Conservation (phyloP, 2,113 vertebrate species). For the Xenopus laevis region DNA sequence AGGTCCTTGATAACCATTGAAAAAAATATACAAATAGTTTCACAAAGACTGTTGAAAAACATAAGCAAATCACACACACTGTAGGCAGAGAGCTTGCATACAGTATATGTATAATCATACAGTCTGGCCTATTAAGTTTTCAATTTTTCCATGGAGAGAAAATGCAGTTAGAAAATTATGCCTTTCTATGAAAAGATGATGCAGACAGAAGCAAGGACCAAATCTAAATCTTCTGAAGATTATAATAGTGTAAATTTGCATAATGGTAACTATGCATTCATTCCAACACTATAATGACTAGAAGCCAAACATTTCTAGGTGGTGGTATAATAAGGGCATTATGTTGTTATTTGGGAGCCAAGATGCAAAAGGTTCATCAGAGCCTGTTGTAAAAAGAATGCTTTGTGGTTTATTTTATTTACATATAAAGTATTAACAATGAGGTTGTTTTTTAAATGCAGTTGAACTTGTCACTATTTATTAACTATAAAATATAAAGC, state of each 20-base stretch:
- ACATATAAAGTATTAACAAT: constrained; percentile 43
- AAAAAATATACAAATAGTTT: too few relatives aligned
- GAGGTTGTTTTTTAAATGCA: constrained; percentile 26
- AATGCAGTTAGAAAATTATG: too few relatives aligned
- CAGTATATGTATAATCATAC: too few relatives aligned
- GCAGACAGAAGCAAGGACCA: constrained; percentile 2
- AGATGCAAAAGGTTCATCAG: constrained; percentile 6
- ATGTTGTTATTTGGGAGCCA: constrained; percentile 18
- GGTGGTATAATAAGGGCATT: constrained; percentile 24
- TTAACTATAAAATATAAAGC: constrained; percentile 39
- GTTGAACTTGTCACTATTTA: constrained; percentile 35
- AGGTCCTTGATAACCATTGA: too few relatives aligned
- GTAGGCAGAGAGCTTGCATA: too few relatives aligned
- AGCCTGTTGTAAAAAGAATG: constrained; percentile 12
- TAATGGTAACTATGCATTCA: constrained; percentile 23
- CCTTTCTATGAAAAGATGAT: background rate
- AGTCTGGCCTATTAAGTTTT: too few relatives aligned
- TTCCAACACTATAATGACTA: constrained; percentile 12
- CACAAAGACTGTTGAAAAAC: too few relatives aligned
- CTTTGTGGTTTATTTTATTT: constrained; percentile 33
- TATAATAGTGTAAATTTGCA: constrained; percentile 22
- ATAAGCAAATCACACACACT: too few relatives aligned
- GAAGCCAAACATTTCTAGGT: constrained; percentile 9
- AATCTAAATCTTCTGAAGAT: constrained; percentile 26
- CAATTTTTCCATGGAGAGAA: too few relatives aligned